Evolutionary conservation across 2,797 vertebrate genomes (phyloP), one percentile per base, ranked within the genome.

Genomic region (Peromyscus attwateri): DNA sequence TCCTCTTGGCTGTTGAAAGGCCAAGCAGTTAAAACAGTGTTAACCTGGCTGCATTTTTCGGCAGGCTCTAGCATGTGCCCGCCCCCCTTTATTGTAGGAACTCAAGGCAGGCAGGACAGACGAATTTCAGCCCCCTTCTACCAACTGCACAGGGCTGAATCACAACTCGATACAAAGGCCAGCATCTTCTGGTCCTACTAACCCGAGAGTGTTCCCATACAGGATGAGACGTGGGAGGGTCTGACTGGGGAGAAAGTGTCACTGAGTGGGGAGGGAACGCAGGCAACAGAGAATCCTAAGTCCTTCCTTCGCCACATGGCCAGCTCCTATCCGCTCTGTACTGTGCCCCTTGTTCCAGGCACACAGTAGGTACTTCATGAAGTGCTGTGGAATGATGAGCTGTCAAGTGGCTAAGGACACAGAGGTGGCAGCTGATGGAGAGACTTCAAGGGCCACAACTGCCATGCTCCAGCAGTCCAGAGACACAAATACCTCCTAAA

Each of bases 1-100:
- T 66, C 10, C 37, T 87, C 89, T 77, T 55, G 88, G 92, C 91
- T 94, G 80, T 46, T 23, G 29, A 55, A 77, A 92, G 43, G 62
- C 60, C 23, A 29, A 57, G 66, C 13, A 40, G 76, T 88, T 57
- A 68, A 93, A 92, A 87, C 1, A 93, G 88, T 31, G 64, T 34
- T 49, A 40, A 57, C 29, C 55, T 64, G 49, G 70, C 52, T 12
- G 46, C 73, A 49, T 87, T 92, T 71, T 62, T 46, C 43, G 7
- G 57, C 17, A 46, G 94, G 49, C 46, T 90, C 62, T 23, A 17
- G 55, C 29, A 84, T 11, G 12, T 0, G 14, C 29, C 55, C 40
- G 12, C 29, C 60, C 17, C 49, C 12, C 62, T 13, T 27, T 57
- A 60, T 0, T 14, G 3, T 7, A 80, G 66, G 87, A 49, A 55